Percentiles rank a stretch among this genome's conserved stretches.
Evolutionary conservation across 92 coral and sea anemone species (phyloP).

Genomic region (Pocillopora meandrina): DNA sequence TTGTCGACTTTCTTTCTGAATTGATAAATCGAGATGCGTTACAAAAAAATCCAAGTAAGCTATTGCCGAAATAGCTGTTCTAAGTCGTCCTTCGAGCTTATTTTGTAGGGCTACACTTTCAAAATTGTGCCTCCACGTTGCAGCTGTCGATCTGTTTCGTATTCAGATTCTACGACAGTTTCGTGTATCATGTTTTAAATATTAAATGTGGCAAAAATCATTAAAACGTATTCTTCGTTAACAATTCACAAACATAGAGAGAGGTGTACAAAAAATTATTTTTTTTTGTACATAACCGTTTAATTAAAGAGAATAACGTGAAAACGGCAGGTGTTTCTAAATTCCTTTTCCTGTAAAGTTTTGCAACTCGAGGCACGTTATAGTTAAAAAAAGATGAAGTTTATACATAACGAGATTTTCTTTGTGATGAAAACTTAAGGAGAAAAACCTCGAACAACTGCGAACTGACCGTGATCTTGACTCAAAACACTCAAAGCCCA

Average conservation of each 20-base stretch:
- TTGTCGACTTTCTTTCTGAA: not conserved
- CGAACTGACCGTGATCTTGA: not conserved
- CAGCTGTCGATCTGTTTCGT: not conserved
- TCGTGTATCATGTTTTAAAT: not conserved
- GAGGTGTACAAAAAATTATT: not conserved
- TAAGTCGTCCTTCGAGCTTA: not conserved
- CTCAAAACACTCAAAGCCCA: too few relatives aligned
- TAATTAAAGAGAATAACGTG: not conserved
- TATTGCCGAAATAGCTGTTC: not conserved
- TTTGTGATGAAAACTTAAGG: not conserved
- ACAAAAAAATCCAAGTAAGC: not conserved
- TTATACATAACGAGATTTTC: not conserved
- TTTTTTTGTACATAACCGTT: not conserved
- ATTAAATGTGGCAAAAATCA: not conserved
- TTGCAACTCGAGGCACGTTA: too few relatives aligned
- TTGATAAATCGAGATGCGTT: not conserved
- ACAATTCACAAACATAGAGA: not conserved
- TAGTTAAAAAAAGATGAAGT: not conserved
- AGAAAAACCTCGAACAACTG: not conserved
- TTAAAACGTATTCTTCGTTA: not conserved
- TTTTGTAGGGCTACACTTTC: not conserved
- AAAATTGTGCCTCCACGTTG: not conserved
- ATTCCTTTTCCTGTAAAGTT: not conserved
- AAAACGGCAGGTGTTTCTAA: not conserved
- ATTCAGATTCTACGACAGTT: not conserved